These are phyloP conservation scores for Anthoscopus minutus DNA, from an alignment of 2,113 vertebrate genomes.

Conservation along the genomic window DNA sequence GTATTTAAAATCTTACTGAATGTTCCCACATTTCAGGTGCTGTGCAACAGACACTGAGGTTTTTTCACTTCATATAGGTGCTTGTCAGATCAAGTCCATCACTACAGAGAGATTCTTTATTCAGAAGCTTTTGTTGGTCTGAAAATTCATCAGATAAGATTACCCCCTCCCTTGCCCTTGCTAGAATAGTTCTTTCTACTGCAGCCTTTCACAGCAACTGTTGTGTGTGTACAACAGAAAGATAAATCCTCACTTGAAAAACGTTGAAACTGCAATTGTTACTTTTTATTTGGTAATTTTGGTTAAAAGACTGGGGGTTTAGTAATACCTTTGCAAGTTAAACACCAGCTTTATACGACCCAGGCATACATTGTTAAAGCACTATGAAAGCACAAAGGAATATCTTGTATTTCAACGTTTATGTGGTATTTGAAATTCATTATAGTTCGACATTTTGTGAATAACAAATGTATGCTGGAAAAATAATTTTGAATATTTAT, in stretches of 20 bases:
- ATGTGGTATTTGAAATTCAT: neutral
- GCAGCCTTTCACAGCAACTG: neutral
- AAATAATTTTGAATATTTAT: neutral
- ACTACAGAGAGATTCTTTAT: neutral
- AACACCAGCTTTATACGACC: neutral
- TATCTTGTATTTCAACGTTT: neutral
- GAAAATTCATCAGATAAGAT: neutral
- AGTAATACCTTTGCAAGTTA: neutral
- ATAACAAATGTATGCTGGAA: neutral
- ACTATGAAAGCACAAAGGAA: neutral
- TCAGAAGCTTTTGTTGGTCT: neutral
- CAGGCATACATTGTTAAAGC: neutral
- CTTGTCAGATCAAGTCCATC: neutral
- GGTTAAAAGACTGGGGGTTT: neutral
- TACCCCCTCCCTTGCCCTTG: fast-evolving
- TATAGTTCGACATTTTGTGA: neutral
- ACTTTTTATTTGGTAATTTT: neutral
- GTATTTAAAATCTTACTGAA: too few species aligned
- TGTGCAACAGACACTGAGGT: neutral
- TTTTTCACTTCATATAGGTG: neutral
- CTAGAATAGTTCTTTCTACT: neutral
- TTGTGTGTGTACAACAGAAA: neutral
- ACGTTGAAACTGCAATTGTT: neutral
- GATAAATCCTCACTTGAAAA: neutral
- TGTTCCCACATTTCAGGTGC: neutral